Evolutionary conservation across 2,113 vertebrate genomes (phyloP), one percentile per base, ranked within the genome.

Genomic region (Ranitomeya imitator): DNA sequence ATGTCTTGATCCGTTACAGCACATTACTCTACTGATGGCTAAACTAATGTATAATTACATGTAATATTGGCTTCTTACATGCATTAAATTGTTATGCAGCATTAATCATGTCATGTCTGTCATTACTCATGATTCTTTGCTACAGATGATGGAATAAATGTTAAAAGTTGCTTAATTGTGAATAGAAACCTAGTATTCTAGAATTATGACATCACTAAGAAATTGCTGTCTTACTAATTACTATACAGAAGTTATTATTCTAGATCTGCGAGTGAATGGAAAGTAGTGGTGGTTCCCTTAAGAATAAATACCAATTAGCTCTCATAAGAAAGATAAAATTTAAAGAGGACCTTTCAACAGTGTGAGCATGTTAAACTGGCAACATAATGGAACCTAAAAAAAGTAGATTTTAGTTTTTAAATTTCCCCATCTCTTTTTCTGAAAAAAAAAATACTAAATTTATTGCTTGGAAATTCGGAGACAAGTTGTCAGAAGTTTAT

Each of bases 51-150:
- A 52, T 31, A 69, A 84, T 71, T 67, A 54, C 51, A 71, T 71
- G 82, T 55, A 71, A 55, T 84, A 71, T 31, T 69, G 12, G 3
- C 71, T 51, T 69, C 63, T 71, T 71, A 31, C 82, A 71, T 84
- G 65, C 23, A 84, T 26, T 71, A 71, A 71, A 26, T n/a, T 69
- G 51, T 55, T 84, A 55, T 23, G n/a, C 45, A 54, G 12, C 51
- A 55, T 69, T 84, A 84, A 55, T 69, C 82, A 71, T 71, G 65
- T 71, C 45, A 71, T 23, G 19, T 21, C 26, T 82, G 63, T 26
- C 81, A 84, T 54, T 84, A 54, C 55, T 69, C 71, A 71, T 18
- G 13, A 26, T 19, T 23, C 63, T 71, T 54, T 55, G 63, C 9
- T 8, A 71, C 19, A 84, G 63, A 54, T 69, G 51, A 84, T 45